Evolutionary conservation across 1,140 invertebrate genomes (phyloP), one percentile per base, ranked within the genome.

Genomic region (Camponotus vicinus): DNA sequence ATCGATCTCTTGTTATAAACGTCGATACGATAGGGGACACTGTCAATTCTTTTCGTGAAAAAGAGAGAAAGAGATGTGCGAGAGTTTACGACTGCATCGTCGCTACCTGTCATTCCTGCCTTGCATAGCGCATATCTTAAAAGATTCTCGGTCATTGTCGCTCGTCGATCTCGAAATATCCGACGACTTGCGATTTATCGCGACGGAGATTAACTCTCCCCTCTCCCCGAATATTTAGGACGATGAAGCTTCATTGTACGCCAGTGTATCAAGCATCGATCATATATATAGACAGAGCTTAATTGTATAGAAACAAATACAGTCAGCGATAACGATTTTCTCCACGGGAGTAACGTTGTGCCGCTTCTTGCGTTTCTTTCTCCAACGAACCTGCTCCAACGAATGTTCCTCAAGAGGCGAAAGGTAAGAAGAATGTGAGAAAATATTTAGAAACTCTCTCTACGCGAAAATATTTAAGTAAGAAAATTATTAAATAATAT

Each of bases 271-370:
- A 75, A 70, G 55, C 69, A 83, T 83, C 79, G 69, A 83, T 83
- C 79, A 57, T 83, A 52, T 52, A 52, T 18, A 83, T 75, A 83
- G 55, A 75, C 78, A 70, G n/a, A 83, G 79, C 69, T 75, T 83
- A 83, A 83, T 83, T 83, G 79, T 83, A 83, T 83, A 83, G 55
- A 83, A 59, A 83, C 55, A 83, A 83, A 83, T 73, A 75, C 79
- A 83, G 32, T 83, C 69, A 75, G 57, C 69, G 40, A 83, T 52
- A 52, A 61, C 69, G 69, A 83, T 83, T 83, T 73, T 83, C 79
- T 75, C 69, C 69, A 75, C 40, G 55, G 69, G 69, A 73, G 8
- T 63, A 45, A 63, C 79, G 27, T 61, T 73, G 79, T 83, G 69
- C 69, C 69, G 79, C 79, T 83, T 83, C 69, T 75, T 83, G 69